Base-by-base conservation (phyloP, 1,140 invertebrate species). In the Neoseiulus cucumeris region DNA sequence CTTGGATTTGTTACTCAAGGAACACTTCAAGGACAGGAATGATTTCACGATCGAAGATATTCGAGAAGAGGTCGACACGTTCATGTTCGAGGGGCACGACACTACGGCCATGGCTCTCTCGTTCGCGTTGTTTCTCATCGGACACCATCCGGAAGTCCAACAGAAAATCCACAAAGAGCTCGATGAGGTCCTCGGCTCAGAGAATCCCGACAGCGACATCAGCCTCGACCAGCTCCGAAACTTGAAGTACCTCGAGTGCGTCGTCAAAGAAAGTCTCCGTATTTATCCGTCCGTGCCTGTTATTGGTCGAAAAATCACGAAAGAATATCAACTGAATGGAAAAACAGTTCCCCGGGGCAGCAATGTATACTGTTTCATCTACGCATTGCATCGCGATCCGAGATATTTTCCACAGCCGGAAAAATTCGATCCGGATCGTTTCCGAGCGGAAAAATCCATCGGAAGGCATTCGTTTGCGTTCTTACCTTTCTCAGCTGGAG, bases 31-130 rank as follows among this genome's bases (percentile, higher is more conserved):
- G 4, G 14, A 47, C 4, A 22, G 18, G 45, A 28, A 14, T 22
- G 4, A 28, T 6, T 47, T 47, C 14, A 47, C 45, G 45, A 47
- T 47, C 18, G 68, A 71, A 59, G 71, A 72, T 55, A 79, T 80
- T 64, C 72, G 77, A 30, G 80, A 81, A 70, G 80, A 80, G 73
- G 79, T 81, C 20, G 80, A 81, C 68, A 82, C 80, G 9, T 81
- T 81, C 67, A 82, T 81, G 79, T 82, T 81, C 74, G 80, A 80
- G 67, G 73, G 72, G 33, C 68, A 70, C 30, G 78, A 80, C 64
- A 89, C 87, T 0, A 89, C 86, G 0, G 81, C 84, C 42, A 82
- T 79, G 33, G 82, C 83, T 0, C 71, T 90, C 2, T 81, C 83
- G 67, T 86, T 89, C 75, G 78, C 82, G 0, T 75, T 90, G 33